Conservation (phyloP, 2,888 invertebrate species). For the Zhengitettix transpicula region DNA sequence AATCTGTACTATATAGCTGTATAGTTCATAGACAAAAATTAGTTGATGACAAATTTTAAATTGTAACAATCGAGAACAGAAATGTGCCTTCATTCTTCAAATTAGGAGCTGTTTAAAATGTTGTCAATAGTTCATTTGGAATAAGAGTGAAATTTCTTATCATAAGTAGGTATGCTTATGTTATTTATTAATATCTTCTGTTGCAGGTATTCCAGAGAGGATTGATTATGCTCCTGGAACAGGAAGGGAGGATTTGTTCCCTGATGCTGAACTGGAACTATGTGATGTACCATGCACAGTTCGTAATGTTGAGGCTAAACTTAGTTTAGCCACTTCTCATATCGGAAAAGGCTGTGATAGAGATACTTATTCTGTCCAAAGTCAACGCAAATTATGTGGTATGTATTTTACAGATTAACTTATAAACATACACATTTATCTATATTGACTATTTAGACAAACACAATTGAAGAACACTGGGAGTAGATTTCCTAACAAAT, state of each 20-base stretch:
- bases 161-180: not conserved
- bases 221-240: slow-evolving; percentile 76
- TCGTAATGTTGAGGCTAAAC: slow-evolving; percentile 33
- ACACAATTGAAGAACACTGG: no score
- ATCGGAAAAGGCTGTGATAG: slow-evolving; percentile 94
- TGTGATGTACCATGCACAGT: slow-evolving; percentile 32
- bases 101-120: no score
- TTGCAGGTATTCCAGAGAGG: slow-evolving; percentile 56
- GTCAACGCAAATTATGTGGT: slow-evolving; percentile 72
- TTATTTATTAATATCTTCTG: not conserved
- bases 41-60: not conserved
- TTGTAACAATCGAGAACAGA: no score
- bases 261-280: slow-evolving; percentile 50
- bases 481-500: no score
- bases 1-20: no score
- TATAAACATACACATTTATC: no score
- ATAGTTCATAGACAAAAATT: no score
- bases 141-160: no score
- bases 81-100: no score
- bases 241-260: slow-evolving; percentile 64
- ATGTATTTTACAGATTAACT: slow-evolving; percentile 15
- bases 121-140: no score
- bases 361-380: slow-evolving; percentile 76
- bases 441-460: no score
- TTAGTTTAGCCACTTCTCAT: slow-evolving; percentile 61